phyloP scores from a whole-genome alignment of 2,797 vertebrate species.

The Tolypeutes matacus region DNA sequence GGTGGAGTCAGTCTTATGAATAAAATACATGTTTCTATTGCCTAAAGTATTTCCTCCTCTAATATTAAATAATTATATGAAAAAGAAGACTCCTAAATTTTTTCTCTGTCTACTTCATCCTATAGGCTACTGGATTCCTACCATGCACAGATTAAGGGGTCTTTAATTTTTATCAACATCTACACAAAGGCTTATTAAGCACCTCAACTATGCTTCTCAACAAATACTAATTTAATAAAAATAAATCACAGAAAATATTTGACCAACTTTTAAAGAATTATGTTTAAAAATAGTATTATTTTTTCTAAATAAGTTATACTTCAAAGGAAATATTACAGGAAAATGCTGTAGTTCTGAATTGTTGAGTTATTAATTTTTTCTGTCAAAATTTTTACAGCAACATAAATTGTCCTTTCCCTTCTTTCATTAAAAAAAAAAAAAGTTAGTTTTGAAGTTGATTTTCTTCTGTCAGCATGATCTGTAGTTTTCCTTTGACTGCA shows the following conservation, averaged over 20 bases:
- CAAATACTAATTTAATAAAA: slow-evolving; percentile 32
- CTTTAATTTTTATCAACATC: slow-evolving; percentile 7
- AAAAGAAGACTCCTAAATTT: background rate
- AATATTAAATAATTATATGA: slow-evolving; percentile 25
- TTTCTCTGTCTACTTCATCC: background rate
- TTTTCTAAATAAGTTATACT: slow-evolving; percentile 31
- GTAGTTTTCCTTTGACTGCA: slow-evolving; percentile 66
- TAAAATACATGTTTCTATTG: slow-evolving; percentile 24
- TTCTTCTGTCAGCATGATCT: slow-evolving; percentile 24
- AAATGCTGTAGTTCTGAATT: slow-evolving; percentile 71
- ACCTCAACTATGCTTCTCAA: background rate
- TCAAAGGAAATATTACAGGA: slow-evolving; percentile 64
- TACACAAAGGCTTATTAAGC: background rate
- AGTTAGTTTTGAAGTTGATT: slow-evolving; percentile 56
- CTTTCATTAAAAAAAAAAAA: slow-evolving; percentile 59
- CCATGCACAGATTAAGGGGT: background rate
- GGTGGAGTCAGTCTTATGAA: background rate
- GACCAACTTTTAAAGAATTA: background rate
- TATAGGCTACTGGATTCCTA: background rate
- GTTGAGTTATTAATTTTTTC: slow-evolving; percentile 48
- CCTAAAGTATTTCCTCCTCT: background rate
- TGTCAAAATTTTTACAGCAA: slow-evolving; percentile 53
- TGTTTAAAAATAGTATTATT: background rate
- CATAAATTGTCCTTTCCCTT: slow-evolving; percentile 31
- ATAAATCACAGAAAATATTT: slow-evolving; percentile 23